These are phyloP conservation scores for Opisthocomus hoazin DNA, from an alignment of 2,113 vertebrate species.

Conservation along the genomic window DNA sequence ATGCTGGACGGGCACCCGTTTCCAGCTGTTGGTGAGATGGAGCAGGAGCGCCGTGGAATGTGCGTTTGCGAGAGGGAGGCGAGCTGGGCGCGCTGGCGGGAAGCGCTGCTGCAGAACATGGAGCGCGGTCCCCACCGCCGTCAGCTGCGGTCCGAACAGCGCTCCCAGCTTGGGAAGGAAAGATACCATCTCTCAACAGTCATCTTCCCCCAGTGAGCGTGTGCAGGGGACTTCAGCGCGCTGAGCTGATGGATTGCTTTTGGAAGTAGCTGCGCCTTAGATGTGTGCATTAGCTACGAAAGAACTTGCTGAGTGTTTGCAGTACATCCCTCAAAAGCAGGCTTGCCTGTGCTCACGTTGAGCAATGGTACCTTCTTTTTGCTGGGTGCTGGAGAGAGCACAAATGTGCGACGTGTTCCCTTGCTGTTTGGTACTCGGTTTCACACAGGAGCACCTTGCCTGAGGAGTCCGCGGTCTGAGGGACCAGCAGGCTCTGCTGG, in stretches of 20 bases:
- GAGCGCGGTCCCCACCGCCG: rapidly evolving
- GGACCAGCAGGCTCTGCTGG: too few relatives aligned
- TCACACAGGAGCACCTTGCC: background rate
- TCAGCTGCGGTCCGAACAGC: background rate
- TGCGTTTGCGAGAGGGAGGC: rapidly evolving
- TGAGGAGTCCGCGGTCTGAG: background rate
- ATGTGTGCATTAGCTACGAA: background rate
- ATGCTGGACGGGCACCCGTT: rapidly evolving
- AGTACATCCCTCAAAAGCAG: background rate
- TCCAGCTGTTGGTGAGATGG: background rate
- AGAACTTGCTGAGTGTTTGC: background rate
- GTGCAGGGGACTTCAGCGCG: background rate
- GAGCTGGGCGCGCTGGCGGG: rapidly evolving
- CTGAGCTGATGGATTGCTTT: background rate
- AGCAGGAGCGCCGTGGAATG: background rate
- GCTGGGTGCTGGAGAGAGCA: background rate
- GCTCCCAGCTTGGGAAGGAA: background rate
- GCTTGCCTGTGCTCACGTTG: background rate
- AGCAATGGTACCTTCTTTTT: background rate
- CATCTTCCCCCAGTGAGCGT: background rate
- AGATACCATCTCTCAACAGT: background rate
- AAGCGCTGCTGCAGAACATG: background rate
- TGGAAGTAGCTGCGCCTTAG: background rate
- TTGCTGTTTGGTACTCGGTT: background rate
- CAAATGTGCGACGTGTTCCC: background rate